Evolutionary conservation across 2,888 invertebrate species (phyloP), one percentile per base, ranked within the genome.

Genomic region (Chloroclystis v-ata): DNA sequence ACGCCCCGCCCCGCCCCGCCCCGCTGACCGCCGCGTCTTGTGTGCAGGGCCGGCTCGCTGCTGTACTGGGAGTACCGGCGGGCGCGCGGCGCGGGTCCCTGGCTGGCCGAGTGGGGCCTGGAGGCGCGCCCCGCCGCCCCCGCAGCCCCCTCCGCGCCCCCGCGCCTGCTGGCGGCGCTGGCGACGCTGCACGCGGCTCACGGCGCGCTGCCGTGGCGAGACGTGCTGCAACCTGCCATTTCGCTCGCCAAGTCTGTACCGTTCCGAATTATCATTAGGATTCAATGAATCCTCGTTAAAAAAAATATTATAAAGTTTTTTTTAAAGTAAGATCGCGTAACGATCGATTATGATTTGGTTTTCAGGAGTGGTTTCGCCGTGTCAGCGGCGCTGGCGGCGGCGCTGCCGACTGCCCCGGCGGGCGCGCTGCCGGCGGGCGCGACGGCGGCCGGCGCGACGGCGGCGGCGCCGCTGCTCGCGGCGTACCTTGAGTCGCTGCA

Each of bases 1-100:
- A n/a, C n/a, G n/a, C n/a, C n/a, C n/a, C n/a, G n/a, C n/a, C n/a
- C n/a, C n/a, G n/a, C n/a, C n/a, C n/a, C n/a, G n/a, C n/a, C n/a
- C n/a, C n/a, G n/a, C n/a, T n/a, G n/a, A n/a, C n/a, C n/a, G n/a
- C n/a, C n/a, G n/a, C n/a, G n/a, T n/a, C n/a, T n/a, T n/a, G n/a
- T n/a, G n/a, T 48, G 0, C 75, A 95, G 95, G 54, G 93, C 93
- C 60, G 95, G 94, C 1, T 90, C 92, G 39, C 77, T 94, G 69
- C 70, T 95, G 63, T 89, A 94, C 63, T 93, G 94, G 82, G 91
- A 92, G 74, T 94, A 94, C 72, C 85, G 90, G 7, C 50, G 88
- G 79, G 51, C 65, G 63, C 71, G 79, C 72, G 33, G 16, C 20
- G 47, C 13, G 12, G 32, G 32, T 3, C 90, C 93, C 4, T 72